A percentile compares a stretch with the other conserved stretches of the same genome.
These are phyloP conservation scores for Andrena bicolor DNA, from an alignment of 2,888 invertebrate genomes.

Conservation along the genomic window DNA sequence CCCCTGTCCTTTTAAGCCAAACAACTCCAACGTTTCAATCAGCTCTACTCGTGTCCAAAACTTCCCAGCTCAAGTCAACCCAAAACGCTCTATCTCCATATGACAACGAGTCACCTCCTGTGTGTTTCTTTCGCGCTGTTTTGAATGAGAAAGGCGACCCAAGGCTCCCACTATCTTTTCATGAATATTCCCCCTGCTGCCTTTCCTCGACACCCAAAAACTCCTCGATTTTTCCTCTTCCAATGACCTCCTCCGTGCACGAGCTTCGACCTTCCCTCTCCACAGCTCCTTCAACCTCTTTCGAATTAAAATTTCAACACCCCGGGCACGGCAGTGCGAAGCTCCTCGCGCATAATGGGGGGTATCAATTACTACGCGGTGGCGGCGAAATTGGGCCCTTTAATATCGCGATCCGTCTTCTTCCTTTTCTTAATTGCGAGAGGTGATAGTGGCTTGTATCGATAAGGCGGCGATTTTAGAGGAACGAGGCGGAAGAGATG, in stretches of 20 bases:
- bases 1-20: not conserved
- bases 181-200: slow-evolving; percentile 46
- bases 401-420: not conserved
- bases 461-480: not conserved
- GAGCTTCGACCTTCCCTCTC: not conserved
- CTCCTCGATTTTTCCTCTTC: not conserved
- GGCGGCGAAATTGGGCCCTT: not conserved
- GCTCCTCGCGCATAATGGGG: slow-evolving; percentile 16
- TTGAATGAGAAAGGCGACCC: slow-evolving; percentile 54
- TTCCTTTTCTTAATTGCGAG: not conserved
- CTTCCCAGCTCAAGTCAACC: slow-evolving; percentile 29
- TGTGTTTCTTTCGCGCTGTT: slow-evolving; percentile 33
- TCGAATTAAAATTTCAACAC: slow-evolving; percentile 38
- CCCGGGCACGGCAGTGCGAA: not conserved
- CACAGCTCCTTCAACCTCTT: slow-evolving; percentile 1
- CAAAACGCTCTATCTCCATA: slow-evolving; percentile 44
- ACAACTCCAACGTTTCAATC: slow-evolving; percentile 26
- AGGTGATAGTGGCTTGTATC: not conserved
- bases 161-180: slow-evolving; percentile 38
- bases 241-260: not conserved
- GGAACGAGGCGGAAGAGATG: not conserved
- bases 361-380: slow-evolving; percentile 1
- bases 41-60: slow-evolving; percentile 27
- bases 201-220: not conserved
- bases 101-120: slow-evolving; percentile 5